Evolutionary conservation across 2,797 vertebrate species (phyloP).

Genomic region (Coluber constrictor): DNA sequence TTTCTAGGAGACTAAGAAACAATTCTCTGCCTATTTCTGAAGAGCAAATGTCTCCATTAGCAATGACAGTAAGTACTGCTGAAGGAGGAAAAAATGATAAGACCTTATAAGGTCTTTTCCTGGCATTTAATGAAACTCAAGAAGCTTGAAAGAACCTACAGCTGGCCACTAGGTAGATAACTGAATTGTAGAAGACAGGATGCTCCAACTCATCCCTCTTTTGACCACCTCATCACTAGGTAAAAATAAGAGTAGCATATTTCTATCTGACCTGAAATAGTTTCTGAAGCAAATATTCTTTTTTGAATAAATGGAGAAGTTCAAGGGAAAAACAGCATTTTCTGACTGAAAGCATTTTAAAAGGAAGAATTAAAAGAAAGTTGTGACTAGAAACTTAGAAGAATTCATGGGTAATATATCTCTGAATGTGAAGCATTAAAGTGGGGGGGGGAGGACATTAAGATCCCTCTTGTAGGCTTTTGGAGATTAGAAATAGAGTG

Average conservation of each 20-base stretch:
- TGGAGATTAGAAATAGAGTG: not conserved
- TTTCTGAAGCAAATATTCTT: not conserved
- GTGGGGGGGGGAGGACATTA: not conserved
- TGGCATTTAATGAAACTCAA: not conserved
- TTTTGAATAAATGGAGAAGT: not conserved
- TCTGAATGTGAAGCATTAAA: not conserved
- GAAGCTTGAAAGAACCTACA: not conserved
- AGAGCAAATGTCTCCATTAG: not conserved
- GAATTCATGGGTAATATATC: not conserved
- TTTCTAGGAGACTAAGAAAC: not conserved
- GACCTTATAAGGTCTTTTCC: not conserved
- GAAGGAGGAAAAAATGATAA: not conserved
- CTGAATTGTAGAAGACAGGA: not conserved
- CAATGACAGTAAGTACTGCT: not conserved
- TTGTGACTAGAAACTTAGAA: not conserved
- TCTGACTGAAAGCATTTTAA: not conserved
- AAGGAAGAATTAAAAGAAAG: not conserved
- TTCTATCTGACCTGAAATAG: not conserved
- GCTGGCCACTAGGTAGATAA: not conserved
- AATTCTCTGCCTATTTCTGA: not conserved
- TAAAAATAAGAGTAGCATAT: not conserved
- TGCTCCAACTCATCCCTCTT: not conserved
- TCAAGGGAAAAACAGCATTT: not conserved
- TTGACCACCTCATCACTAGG: not conserved
- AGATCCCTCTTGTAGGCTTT: no score